These are phyloP conservation scores for Drosophila meridionalis DNA, from an alignment of 2,888 invertebrate genomes.

Conservation along the genomic window DNA sequence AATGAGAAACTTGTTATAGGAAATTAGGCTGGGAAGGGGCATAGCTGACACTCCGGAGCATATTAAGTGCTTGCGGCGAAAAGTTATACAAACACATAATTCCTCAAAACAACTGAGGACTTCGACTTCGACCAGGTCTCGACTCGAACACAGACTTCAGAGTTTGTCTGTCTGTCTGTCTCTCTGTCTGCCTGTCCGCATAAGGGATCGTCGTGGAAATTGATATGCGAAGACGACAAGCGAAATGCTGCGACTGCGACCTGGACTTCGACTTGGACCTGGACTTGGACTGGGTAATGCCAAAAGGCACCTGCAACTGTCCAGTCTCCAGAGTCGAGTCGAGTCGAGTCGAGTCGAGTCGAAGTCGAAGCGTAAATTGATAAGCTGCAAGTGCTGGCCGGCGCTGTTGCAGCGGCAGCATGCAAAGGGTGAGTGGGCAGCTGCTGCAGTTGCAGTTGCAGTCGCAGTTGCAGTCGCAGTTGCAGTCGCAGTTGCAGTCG, in stretches of 20 bases:
- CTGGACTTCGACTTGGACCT: neutral
- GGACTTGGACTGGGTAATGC: constrained; percentile 41
- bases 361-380: constrained; percentile 71
- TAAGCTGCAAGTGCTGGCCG: constrained; percentile 62
- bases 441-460: constrained; percentile 14
- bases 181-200: neutral
- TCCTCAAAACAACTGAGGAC: constrained; percentile 54
- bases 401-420: constrained; percentile 1
- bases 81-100: constrained; percentile 72
- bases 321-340: constrained; percentile 10
- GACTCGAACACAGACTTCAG: constrained; percentile 9
- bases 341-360: constrained; percentile 1
- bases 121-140: constrained; percentile 19
- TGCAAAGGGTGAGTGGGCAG: constrained; percentile 2
- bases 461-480: constrained; percentile 12
- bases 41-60: constrained; percentile 36
- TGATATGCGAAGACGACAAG: constrained; percentile 56
- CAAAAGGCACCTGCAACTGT: constrained; percentile 68
- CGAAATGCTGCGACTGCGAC: constrained; percentile 24
- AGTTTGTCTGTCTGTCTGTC: neutral
- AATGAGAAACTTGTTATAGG: constrained; percentile 78
- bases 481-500: constrained; percentile 13
- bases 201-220: constrained; percentile 50
- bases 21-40: constrained; percentile 61
- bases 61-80: constrained; percentile 58